A percentile compares a stretch with the other conserved stretches of the same genome.
Evolutionary conservation across 2,113 vertebrate species (phyloP).

Genomic region (Urocitellus parryii): DNA sequence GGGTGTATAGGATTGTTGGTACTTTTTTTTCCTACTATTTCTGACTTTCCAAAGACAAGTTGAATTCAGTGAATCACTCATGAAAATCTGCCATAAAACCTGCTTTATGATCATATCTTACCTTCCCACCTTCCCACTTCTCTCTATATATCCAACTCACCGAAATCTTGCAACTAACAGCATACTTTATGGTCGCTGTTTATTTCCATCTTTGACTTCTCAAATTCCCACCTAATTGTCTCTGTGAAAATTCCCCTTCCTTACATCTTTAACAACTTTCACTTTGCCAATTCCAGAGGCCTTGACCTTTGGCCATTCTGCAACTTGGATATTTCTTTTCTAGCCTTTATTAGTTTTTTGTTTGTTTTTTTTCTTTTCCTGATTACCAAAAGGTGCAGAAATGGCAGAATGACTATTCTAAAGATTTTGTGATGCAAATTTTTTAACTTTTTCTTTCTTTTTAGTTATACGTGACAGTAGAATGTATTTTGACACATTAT

Average conservation of each 20-base stretch:
- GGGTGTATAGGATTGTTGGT: no score
- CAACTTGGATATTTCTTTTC: background rate
- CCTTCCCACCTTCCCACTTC: background rate
- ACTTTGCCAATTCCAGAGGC: background rate
- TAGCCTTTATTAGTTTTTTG: background rate
- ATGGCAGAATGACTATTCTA: background rate
- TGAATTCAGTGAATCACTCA: background rate
- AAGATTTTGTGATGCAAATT: background rate
- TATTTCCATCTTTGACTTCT: background rate
- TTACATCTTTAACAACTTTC: background rate
- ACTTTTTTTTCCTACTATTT: background rate
- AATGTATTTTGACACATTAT: no score
- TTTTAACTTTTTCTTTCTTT: no score
- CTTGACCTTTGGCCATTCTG: background rate
- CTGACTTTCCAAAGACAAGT: background rate
- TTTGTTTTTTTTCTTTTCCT: background rate
- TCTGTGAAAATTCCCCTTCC: background rate
- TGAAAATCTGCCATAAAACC: background rate
- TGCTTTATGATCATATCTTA: background rate
- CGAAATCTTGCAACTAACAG: background rate
- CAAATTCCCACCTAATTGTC: background rate
- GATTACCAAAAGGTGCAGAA: background rate
- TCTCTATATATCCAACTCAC: background rate
- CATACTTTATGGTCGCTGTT: background rate
- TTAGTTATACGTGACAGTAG: no score